Evolutionary conservation across 2,888 invertebrate species (phyloP).

Genomic region (Napeogenes inachia): DNA sequence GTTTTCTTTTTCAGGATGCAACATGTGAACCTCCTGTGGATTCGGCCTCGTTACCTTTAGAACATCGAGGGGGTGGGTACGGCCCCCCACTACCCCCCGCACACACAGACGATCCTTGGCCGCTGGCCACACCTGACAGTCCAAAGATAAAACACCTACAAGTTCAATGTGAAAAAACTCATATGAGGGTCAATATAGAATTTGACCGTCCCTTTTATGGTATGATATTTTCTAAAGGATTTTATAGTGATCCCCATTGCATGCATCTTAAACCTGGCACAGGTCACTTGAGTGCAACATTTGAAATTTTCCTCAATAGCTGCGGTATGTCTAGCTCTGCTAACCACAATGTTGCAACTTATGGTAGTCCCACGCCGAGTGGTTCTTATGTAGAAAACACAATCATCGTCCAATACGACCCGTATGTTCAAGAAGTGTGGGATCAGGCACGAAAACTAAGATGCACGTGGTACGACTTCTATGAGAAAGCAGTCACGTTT

Average conservation of each 20-base stretch:
- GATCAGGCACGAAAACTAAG: conserved; percentile 94
- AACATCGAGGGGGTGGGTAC: conserved; percentile 86
- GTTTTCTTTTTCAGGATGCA: conserved; percentile 79
- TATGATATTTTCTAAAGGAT: conserved; percentile 96
- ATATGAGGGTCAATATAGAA: conserved; percentile 96
- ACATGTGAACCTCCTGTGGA: conserved; percentile 88
- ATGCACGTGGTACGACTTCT: conserved; percentile 97
- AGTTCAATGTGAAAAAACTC: conserved; percentile 96
- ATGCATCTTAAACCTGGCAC: conserved; percentile 94
- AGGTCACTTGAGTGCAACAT: conserved; percentile 93
- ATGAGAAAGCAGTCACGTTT: conserved; percentile 96
- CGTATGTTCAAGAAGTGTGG: conserved; percentile 96
- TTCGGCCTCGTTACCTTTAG: conserved; percentile 87
- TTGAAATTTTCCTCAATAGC: conserved; percentile 94
- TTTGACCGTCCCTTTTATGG: conserved; percentile 97
- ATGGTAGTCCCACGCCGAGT: conserved; percentile 92
- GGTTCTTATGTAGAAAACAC: conserved; percentile 97
- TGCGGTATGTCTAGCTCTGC: conserved; percentile 97
- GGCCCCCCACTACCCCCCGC: conserved; percentile 81
- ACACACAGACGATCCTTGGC: conserved; percentile 90
- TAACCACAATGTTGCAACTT: conserved; percentile 89
- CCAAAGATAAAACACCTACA: conserved; percentile 95
- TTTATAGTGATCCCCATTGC: conserved; percentile 93
- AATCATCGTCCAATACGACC: conserved; percentile 96
- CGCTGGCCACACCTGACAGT: conserved; percentile 90